These are phyloP conservation scores for Pangasius djambal DNA, from an alignment of 2,797 vertebrate species.

Conservation along the genomic window DNA sequence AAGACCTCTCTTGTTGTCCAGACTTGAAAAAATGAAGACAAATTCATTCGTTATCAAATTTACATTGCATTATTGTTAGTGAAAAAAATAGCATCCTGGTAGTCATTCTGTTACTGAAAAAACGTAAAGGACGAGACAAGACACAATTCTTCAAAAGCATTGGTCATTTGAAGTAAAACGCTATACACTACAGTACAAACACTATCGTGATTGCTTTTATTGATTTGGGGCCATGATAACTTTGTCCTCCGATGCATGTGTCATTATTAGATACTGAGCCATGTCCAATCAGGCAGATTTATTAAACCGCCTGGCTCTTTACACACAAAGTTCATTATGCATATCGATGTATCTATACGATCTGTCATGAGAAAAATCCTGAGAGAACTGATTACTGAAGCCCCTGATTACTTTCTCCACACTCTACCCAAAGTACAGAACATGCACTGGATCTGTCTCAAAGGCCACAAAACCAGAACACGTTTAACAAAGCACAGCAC, in stretches of 20 bases:
- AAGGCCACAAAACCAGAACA: conserved; percentile 34
- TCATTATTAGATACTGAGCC: conserved; percentile 43
- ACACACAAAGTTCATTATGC: conserved; percentile 49
- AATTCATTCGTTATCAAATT: conserved; percentile 13
- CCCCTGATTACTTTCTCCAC: conserved; percentile 26
- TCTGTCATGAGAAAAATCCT: conserved; percentile 36
- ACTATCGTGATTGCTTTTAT: conserved; percentile 22
- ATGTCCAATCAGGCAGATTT: conserved; percentile 48
- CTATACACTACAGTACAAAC: conserved; percentile 16
- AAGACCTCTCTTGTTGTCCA: conserved; percentile 47
- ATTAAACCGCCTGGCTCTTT: conserved; percentile 43
- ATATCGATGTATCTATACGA: conserved; percentile 49
- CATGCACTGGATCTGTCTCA: not conserved
- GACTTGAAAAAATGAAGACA: conserved; percentile 57
- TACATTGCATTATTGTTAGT: conserved; percentile 4
- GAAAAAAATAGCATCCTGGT: not conserved
- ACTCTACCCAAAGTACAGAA: not conserved
- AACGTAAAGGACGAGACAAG: not conserved
- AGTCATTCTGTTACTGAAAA: not conserved
- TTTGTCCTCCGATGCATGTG: conserved; percentile 28
- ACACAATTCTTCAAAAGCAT: not conserved
- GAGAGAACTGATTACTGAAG: conserved; percentile 13
- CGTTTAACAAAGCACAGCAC: conserved; percentile 20
- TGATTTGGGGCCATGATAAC: conserved; percentile 12
- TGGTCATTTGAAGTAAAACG: conserved; percentile 16